These are phyloP conservation scores for Montipora efflorescens DNA, from an alignment of 64 coral and sea anemone genomes.

Conservation along the genomic window DNA sequence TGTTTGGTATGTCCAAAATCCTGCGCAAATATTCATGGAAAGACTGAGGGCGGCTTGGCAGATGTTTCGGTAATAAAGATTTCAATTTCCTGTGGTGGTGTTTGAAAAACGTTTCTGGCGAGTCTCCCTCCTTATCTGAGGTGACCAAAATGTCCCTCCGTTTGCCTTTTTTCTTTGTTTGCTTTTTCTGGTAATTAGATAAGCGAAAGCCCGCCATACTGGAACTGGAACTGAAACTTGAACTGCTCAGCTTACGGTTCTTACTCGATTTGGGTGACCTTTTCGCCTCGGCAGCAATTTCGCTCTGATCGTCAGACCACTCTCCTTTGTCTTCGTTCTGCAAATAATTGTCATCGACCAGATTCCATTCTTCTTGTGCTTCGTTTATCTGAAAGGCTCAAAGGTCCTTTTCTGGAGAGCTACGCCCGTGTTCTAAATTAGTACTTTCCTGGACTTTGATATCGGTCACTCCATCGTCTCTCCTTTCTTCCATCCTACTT, in stretches of 20 bases:
- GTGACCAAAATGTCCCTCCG: background rate
- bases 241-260: background rate
- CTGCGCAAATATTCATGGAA: constrained; percentile 19
- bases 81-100: constrained; percentile 17
- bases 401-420: background rate
- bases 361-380: background rate
- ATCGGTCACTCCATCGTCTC: background rate
- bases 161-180: background rate
- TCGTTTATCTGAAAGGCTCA: background rate
- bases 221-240: background rate
- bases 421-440: background rate
- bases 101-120: constrained; percentile 5
- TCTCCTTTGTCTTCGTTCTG: background rate
- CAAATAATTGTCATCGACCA: background rate
- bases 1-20: background rate
- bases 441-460: constrained; percentile 4
- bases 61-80: constrained; percentile 11
- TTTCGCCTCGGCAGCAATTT: background rate
- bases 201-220: background rate
- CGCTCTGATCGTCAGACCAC: constrained; percentile 1
- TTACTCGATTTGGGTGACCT: background rate
- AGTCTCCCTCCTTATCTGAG: constrained; percentile 13
- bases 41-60: background rate
- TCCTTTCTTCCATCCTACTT: background rate
- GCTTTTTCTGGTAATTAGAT: background rate